phyloP scores from a whole-genome alignment of 2,113 vertebrate species.

The Microtus ochrogaster region DNA sequence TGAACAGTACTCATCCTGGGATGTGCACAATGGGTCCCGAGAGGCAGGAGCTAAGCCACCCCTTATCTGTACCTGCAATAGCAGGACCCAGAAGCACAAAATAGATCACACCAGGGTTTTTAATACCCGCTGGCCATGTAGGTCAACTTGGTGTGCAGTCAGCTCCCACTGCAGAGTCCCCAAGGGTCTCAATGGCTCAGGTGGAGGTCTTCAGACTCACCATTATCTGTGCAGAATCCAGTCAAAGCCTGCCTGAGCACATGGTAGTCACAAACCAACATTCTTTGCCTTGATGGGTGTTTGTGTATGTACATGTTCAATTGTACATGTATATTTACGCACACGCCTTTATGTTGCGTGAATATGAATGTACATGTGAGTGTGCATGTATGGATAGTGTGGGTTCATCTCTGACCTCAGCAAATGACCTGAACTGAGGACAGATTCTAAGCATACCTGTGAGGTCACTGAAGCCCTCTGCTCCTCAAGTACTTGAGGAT shows the following conservation, averaged over 20 bases:
- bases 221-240: background rate
- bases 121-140: no score
- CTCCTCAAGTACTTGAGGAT: background rate
- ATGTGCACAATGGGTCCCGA: background rate
- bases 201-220: background rate
- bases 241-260: no score
- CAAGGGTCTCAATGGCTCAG: background rate
- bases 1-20: background rate
- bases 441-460: background rate
- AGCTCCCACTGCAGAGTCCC: background rate
- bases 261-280: background rate
- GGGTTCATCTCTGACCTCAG: background rate
- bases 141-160: background rate
- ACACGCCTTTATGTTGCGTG: background rate
- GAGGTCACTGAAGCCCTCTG: background rate
- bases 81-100: background rate
- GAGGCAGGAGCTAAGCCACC: background rate
- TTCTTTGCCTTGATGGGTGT: no score
- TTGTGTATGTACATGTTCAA: background rate
- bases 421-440: background rate
- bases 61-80: background rate
- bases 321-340: background rate
- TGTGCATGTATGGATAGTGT: background rate
- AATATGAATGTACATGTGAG: no score
- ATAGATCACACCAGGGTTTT: background rate